Percentiles rank a stretch among this genome's conserved stretches.
These are phyloP conservation scores for Urophycis tenuis DNA, from an alignment of 2,797 vertebrate genomes.

Conservation along the genomic window DNA sequence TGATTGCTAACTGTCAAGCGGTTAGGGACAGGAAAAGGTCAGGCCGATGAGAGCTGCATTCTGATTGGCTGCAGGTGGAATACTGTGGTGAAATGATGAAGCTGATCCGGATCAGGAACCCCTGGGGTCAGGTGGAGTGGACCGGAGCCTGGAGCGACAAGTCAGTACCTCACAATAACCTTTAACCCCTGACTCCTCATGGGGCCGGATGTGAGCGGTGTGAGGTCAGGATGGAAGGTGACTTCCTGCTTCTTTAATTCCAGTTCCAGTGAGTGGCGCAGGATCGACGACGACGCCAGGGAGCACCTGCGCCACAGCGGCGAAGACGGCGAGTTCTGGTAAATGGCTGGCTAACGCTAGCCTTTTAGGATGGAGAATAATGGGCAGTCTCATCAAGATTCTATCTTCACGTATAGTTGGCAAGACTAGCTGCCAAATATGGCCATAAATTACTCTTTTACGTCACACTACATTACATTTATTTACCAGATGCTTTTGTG, in stretches of 20 bases:
- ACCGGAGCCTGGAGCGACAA: constrained; percentile 81
- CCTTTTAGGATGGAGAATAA: too few species aligned
- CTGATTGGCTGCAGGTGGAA: constrained; percentile 65
- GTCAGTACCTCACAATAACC: constrained; percentile 46
- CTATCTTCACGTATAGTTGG: too few species aligned
- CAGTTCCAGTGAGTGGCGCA: constrained; percentile 75
- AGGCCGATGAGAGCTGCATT: constrained; percentile 7
- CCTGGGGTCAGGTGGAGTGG: constrained; percentile 89
- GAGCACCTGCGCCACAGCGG: constrained; percentile 67
- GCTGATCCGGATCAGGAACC: constrained; percentile 81
- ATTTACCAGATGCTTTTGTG: too few species aligned
- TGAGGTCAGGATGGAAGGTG: not conserved
- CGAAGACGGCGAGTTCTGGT: constrained; percentile 87
- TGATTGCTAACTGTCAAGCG: not conserved
- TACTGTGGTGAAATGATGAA: constrained; percentile 68
- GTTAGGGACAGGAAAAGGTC: not conserved
- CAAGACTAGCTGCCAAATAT: too few species aligned
- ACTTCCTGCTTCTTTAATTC: not conserved
- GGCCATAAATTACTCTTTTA: too few species aligned
- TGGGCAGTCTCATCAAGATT: too few species aligned
- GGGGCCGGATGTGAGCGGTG: not conserved
- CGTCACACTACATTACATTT: too few species aligned
- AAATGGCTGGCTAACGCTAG: too few species aligned
- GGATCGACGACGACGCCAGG: constrained; percentile 68
- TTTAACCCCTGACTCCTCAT: not conserved